Conservation (phyloP, 2,888 invertebrate species). For the Drosophila kuntzei region DNA sequence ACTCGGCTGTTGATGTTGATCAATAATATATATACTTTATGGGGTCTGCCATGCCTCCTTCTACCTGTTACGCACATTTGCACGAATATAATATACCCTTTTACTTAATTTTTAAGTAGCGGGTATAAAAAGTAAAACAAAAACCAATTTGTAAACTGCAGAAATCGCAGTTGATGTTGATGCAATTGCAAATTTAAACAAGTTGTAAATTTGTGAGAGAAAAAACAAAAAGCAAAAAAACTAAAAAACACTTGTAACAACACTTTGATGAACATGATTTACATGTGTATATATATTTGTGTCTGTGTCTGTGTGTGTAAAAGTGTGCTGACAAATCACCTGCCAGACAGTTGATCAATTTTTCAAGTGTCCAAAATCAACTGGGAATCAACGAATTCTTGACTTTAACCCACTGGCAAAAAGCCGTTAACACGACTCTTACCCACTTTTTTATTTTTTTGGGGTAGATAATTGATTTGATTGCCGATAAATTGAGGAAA, state of each 20-base stretch:
- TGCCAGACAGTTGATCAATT: conserved; percentile 49
- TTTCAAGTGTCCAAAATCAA: conserved; percentile 4
- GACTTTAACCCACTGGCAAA: conserved; percentile 45
- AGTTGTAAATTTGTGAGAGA: conserved; percentile 68
- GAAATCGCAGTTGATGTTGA: conserved; percentile 34
- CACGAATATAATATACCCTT: no score
- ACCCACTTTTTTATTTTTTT: conserved; percentile 43
- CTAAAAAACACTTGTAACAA: conserved; percentile 59
- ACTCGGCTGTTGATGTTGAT: no score
- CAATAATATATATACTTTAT: no score
- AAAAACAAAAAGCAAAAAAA: conserved; percentile 17
- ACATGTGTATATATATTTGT: not conserved
- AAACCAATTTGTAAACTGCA: conserved; percentile 50
- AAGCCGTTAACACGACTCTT: conserved; percentile 70
- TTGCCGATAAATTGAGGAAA: conserved; percentile 68
- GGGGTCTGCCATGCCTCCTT: no score
- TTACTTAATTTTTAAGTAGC: no score
- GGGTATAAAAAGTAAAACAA: conserved; percentile 14
- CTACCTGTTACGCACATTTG: no score
- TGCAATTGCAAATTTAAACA: conserved; percentile 66
- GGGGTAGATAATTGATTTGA: conserved; percentile 71
- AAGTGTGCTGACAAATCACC: conserved; percentile 55
- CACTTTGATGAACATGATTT: conserved; percentile 65
- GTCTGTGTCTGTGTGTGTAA: conserved; percentile 10
- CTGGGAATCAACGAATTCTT: conserved; percentile 47